These are phyloP conservation scores for Parnassius orleans DNA, from an alignment of 2,888 invertebrate genomes.

Conservation along the genomic window DNA sequence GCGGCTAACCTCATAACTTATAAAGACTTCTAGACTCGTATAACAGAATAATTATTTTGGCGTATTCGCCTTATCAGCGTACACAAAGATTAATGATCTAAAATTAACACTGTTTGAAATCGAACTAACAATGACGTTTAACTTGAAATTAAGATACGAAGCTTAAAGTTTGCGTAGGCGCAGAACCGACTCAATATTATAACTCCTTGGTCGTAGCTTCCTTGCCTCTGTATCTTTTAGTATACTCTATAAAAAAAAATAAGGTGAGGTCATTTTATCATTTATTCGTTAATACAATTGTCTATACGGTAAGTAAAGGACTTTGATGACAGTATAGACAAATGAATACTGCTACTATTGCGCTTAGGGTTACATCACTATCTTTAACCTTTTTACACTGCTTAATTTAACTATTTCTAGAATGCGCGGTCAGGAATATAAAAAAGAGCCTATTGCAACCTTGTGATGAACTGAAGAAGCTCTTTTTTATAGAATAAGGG, in stretches of 20 bases:
- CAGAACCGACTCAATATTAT: constrained; percentile 52
- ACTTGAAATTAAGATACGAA: constrained; percentile 39
- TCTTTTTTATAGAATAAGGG: too few relatives aligned
- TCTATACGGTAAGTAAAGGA: constrained; percentile 2
- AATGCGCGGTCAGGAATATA: too few relatives aligned
- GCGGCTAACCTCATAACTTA: too few relatives aligned
- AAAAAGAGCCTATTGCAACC: too few relatives aligned
- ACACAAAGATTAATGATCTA: constrained; percentile 32
- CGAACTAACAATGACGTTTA: constrained; percentile 28
- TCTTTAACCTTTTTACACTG: too few relatives aligned
- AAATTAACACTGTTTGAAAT: constrained; percentile 26
- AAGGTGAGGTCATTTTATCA: constrained; percentile 18
- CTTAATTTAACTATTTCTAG: too few relatives aligned
- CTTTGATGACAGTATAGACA: too few relatives aligned
- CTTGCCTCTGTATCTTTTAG: constrained; percentile 47
- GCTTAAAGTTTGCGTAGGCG: constrained; percentile 50
- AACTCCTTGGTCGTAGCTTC: constrained; percentile 55
- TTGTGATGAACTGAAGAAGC: too few relatives aligned
- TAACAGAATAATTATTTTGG: neutral
- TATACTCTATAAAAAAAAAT: constrained; percentile 26
- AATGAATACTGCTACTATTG: too few relatives aligned
- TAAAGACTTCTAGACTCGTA: too few relatives aligned
- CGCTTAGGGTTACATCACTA: too few relatives aligned
- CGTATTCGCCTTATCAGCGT: neutral
- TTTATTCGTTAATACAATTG: constrained; percentile 5